phyloP scores from a whole-genome alignment of 2,888 invertebrate species.

The Drosophila anomelani region DNA sequence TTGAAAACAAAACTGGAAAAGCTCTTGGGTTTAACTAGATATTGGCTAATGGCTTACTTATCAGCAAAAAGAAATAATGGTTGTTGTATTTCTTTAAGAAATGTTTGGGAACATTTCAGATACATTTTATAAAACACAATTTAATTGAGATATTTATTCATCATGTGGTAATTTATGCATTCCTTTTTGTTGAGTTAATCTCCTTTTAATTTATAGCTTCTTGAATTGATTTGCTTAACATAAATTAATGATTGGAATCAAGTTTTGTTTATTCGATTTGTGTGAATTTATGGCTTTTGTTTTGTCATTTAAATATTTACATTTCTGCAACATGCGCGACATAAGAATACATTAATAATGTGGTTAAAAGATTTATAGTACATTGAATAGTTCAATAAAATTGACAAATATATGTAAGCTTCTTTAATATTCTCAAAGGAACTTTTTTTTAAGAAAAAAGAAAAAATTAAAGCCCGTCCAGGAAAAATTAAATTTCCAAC shows the following conservation, averaged over 20 bases:
- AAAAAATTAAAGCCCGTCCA: background rate
- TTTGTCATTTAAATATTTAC: background rate
- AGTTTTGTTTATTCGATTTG: background rate
- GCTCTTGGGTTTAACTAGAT: constrained; percentile 3
- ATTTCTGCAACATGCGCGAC: background rate
- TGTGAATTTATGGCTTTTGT: background rate
- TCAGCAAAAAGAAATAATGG: background rate
- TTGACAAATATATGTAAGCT: background rate
- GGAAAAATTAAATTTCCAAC: constrained; percentile 4
- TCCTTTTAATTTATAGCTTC: constrained; percentile 1
- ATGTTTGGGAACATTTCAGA: background rate
- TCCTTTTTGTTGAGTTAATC: background rate
- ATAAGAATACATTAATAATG: background rate
- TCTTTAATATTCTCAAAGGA: background rate
- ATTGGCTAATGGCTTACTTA: constrained; percentile 5
- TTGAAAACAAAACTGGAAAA: constrained; percentile 3
- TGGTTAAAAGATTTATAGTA: background rate
- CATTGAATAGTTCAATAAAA: background rate
- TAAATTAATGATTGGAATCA: background rate
- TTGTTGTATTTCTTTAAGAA: background rate
- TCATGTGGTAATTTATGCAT: background rate
- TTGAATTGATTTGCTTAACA: background rate
- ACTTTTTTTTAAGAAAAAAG: too few relatives aligned
- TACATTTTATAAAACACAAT: background rate
- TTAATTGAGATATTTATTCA: background rate